These are phyloP conservation scores for Astyanax mexicanus DNA, from an alignment of 2,797 vertebrate species.

Conservation along the genomic window DNA sequence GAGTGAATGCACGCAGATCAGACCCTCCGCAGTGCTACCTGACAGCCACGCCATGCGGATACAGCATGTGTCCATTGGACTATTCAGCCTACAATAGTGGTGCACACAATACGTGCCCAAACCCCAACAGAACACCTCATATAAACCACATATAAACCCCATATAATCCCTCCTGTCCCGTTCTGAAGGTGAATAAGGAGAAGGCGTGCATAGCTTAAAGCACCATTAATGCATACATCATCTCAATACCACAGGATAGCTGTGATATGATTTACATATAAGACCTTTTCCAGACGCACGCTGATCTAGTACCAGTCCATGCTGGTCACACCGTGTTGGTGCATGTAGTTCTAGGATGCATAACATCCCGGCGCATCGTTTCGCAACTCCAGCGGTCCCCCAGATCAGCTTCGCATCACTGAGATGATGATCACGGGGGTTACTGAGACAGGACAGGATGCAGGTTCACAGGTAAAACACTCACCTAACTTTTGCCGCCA, in stretches of 20 bases:
- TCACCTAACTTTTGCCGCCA: constrained; percentile 98
- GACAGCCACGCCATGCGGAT: constrained; percentile 41
- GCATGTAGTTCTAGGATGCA: constrained; percentile 10
- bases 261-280: neutral
- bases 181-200: neutral
- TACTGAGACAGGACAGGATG: neutral
- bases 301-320: neutral
- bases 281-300: neutral
- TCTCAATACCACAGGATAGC: neutral
- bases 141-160: too few species aligned
- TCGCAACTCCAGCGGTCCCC: constrained; percentile 24
- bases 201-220: neutral
- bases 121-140: too few species aligned
- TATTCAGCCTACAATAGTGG: constrained; percentile 9
- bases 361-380: constrained; percentile 23
- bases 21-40: constrained; percentile 42
- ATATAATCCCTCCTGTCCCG: neutral
- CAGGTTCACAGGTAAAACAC: constrained; percentile 60
- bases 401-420: neutral
- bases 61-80: neutral
- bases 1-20: neutral
- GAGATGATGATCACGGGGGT: neutral
- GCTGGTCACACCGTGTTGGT: neutral
- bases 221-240: neutral
- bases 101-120: neutral